Evolutionary conservation across 2,797 vertebrate species (phyloP).

Genomic region (Poeciliopsis presidionis): DNA sequence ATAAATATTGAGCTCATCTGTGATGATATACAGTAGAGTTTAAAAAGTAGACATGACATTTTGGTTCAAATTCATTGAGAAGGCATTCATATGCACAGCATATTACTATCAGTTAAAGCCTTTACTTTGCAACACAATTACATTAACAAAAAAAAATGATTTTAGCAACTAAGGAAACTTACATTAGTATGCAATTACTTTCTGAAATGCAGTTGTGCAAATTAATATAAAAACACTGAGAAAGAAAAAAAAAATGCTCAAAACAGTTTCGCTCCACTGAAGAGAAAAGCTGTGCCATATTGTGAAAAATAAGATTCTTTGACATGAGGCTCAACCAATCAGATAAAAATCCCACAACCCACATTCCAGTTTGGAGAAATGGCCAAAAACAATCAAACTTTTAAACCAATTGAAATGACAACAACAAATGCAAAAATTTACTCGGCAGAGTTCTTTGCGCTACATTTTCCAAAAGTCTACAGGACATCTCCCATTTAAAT

Average conservation of each 20-base stretch:
- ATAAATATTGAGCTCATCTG: background rate
- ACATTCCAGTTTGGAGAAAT: slow-evolving; percentile 78
- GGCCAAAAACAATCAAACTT: slow-evolving; percentile 80
- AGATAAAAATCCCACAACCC: slow-evolving; percentile 79
- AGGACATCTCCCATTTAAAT: slow-evolving; percentile 83
- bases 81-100: slow-evolving; percentile 5
- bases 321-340: slow-evolving; percentile 75
- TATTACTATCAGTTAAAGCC: background rate
- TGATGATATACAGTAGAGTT: background rate
- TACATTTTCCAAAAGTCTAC: slow-evolving; percentile 79
- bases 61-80: background rate
- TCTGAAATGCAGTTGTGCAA: slow-evolving; percentile 36
- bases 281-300: slow-evolving; percentile 67
- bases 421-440: slow-evolving; percentile 81
- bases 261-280: slow-evolving; percentile 66
- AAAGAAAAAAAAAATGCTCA: slow-evolving; percentile 47
- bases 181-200: slow-evolving; percentile 29
- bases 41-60: background rate
- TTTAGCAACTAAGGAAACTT: slow-evolving; percentile 11
- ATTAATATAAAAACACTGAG: slow-evolving; percentile 35
- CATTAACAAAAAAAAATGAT: slow-evolving; percentile 1
- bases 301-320: slow-evolving; percentile 69
- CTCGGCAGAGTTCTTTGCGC: slow-evolving; percentile 76
- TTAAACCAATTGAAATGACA: slow-evolving; percentile 82
- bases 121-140: slow-evolving; percentile 47